These are phyloP conservation scores for Papilio elwesi DNA, from an alignment of 2,888 invertebrate species.

Conservation along the genomic window DNA sequence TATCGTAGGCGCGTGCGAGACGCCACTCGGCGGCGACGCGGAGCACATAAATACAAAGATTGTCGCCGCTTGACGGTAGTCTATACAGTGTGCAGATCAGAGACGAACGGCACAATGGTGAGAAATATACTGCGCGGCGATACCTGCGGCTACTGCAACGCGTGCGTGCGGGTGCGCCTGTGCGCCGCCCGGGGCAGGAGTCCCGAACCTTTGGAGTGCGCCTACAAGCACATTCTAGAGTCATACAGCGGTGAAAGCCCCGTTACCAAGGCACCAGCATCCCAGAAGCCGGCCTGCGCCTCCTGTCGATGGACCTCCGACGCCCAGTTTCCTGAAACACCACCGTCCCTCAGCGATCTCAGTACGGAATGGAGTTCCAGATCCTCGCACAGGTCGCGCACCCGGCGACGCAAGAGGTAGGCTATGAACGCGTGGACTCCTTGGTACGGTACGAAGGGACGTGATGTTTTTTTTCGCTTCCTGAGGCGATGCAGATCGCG, in stretches of 20 bases:
- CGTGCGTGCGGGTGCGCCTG: slow-evolving; percentile 75
- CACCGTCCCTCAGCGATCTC: slow-evolving; percentile 73
- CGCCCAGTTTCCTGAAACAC: slow-evolving; percentile 79
- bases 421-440: slow-evolving; percentile 14
- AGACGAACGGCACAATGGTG: slow-evolving; percentile 65
- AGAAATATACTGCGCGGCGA: slow-evolving; percentile 66
- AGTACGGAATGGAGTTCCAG: slow-evolving; percentile 78
- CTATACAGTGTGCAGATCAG: slow-evolving; percentile 56
- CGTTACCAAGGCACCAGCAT: slow-evolving; percentile 60
- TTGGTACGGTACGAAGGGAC: slow-evolving; percentile 28
- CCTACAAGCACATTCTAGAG: slow-evolving; percentile 80
- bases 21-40: slow-evolving; percentile 56
- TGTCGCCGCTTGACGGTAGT: slow-evolving; percentile 60
- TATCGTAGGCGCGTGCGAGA: slow-evolving; percentile 81
- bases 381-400: slow-evolving; percentile 67
- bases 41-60: slow-evolving; percentile 70
- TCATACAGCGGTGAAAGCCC: slow-evolving; percentile 64
- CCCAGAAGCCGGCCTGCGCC: slow-evolving; percentile 68
- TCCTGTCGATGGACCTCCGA: slow-evolving; percentile 80
- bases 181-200: slow-evolving; percentile 72
- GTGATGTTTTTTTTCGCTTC: background rate
- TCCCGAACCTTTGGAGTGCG: slow-evolving; percentile 76
- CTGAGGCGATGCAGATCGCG: slow-evolving; percentile 19
- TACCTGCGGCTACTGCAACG: slow-evolving; percentile 78
- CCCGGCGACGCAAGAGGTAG: slow-evolving; percentile 74